A percentile compares a stretch with the other conserved stretches of the same genome.
Evolutionary conservation across 2,113 vertebrate genomes (phyloP).

Genomic region (Leucoraja erinaceus): DNA sequence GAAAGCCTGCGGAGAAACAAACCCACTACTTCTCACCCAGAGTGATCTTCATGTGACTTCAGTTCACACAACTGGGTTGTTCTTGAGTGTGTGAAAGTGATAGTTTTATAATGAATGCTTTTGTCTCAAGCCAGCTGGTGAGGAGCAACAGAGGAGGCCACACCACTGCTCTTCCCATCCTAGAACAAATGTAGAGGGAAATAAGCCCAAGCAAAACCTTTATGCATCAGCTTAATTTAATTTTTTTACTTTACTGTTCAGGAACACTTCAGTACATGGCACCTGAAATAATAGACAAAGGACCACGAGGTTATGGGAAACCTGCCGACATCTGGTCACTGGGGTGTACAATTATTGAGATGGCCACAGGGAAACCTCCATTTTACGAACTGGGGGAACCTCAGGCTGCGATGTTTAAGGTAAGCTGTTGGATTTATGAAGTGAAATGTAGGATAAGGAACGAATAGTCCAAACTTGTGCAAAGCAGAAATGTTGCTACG

Average conservation of each 20-base stretch:
- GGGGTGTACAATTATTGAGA: slow-evolving; percentile 97
- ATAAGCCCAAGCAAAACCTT: not conserved
- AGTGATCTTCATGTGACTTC: not conserved
- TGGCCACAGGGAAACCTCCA: slow-evolving; percentile 93
- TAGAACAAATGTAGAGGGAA: too few species aligned
- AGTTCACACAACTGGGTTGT: not conserved
- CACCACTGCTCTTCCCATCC: not conserved
- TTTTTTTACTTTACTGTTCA: slow-evolving; percentile 48
- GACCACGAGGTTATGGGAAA: slow-evolving; percentile 90
- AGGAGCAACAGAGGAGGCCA: not conserved
- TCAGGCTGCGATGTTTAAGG: slow-evolving; percentile 98
- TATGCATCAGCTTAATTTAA: not conserved
- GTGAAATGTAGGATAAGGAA: not conserved
- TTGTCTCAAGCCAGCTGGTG: not conserved
- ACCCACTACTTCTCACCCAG: not conserved
- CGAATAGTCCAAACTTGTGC: not conserved
- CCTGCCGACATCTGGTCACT: slow-evolving; percentile 97
- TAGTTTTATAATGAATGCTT: not conserved
- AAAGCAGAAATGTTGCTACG: not conserved
- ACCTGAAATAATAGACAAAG: slow-evolving; percentile 97
- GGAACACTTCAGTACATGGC: slow-evolving; percentile 98
- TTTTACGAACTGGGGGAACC: slow-evolving; percentile 96
- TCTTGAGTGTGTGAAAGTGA: not conserved
- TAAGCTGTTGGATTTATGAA: slow-evolving; percentile 46
- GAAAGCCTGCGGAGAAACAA: not conserved